phyloP scores from a whole-genome alignment of 2,888 invertebrate species.

The Drosophila emarginata region DNA sequence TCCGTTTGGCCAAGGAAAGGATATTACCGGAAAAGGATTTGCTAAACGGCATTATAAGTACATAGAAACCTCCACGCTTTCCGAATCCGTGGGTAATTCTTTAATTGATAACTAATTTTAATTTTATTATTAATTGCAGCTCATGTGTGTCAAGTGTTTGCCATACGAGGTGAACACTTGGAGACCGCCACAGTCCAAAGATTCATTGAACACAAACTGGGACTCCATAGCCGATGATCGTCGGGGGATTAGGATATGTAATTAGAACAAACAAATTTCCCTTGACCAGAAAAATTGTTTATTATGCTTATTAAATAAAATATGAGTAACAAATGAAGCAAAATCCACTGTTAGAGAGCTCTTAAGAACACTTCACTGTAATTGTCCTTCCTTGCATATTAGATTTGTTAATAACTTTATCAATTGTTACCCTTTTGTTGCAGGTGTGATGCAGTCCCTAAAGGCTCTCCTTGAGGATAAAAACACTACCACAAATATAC shows the following conservation, averaged over 20 bases:
- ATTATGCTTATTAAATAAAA: slow-evolving; percentile 60
- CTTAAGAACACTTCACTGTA: background rate
- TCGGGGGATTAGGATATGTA: background rate
- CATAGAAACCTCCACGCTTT: slow-evolving; percentile 22
- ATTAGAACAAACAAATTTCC: background rate
- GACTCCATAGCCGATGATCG: background rate
- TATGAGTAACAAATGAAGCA: slow-evolving; percentile 30
- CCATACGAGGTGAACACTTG: slow-evolving; percentile 73
- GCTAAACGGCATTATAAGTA: slow-evolving; percentile 81
- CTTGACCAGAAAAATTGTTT: slow-evolving; percentile 12
- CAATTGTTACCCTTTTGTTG: background rate
- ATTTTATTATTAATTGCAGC: slow-evolving; percentile 58
- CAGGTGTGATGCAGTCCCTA: slow-evolving; percentile 64
- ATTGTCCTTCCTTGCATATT: background rate
- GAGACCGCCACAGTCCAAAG: slow-evolving; percentile 65
- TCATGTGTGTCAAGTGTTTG: slow-evolving; percentile 81
- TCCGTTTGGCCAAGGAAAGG: slow-evolving; percentile 61
- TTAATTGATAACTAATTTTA: background rate
- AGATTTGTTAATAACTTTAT: slow-evolving; percentile 9
- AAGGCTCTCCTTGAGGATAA: slow-evolving; percentile 79
- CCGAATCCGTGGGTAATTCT: background rate
- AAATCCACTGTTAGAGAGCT: slow-evolving; percentile 18
- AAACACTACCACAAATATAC: slow-evolving; percentile 75
- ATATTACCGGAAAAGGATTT: slow-evolving; percentile 63
- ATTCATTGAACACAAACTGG: slow-evolving; percentile 77